A percentile compares a stretch with the other conserved stretches of the same genome.
Evolutionary conservation across 2,797 vertebrate species (phyloP).

Genomic region (Sus cebifrons): DNA sequence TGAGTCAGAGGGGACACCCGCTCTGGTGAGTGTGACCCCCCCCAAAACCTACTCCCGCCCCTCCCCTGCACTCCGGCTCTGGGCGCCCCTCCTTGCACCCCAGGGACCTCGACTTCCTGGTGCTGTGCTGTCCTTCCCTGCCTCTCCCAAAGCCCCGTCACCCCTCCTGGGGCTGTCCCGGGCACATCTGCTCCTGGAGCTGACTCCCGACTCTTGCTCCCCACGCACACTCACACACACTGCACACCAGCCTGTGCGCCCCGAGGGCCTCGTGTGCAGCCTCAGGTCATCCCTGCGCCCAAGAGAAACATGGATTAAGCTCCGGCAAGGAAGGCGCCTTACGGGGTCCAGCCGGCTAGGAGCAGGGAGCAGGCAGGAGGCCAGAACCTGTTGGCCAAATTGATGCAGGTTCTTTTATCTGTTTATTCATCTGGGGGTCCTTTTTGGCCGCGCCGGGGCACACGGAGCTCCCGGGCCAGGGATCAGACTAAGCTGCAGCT

Average conservation of each 20-base stretch:
- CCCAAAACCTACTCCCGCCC: neutral
- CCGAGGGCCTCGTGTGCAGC: neutral
- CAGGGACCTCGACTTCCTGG: neutral
- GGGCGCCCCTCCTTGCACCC: too few species aligned
- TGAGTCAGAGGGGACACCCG: rapidly evolving
- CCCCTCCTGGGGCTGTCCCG: neutral
- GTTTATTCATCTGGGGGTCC: too few species aligned
- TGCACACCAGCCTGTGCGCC: neutral
- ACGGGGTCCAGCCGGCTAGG: neutral
- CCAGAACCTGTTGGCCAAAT: neutral
- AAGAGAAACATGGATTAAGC: neutral
- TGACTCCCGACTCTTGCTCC: neutral
- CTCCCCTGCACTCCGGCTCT: too few species aligned
- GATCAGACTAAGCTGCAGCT: too few species aligned
- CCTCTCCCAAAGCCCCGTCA: neutral
- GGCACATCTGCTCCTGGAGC: neutral
- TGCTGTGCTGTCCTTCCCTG: neutral
- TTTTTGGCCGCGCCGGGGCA: too few species aligned
- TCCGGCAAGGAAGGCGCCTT: neutral
- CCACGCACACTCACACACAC: neutral
- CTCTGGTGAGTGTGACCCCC: neutral
- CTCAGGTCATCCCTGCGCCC: rapidly evolving
- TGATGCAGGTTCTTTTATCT: rapidly evolving
- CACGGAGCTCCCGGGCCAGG: too few species aligned
- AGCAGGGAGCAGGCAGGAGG: rapidly evolving